Percentiles rank a stretch among this genome's conserved stretches.
These are phyloP conservation scores for Drosophila hamatofila DNA, from an alignment of 2,888 invertebrate species.

Conservation along the genomic window DNA sequence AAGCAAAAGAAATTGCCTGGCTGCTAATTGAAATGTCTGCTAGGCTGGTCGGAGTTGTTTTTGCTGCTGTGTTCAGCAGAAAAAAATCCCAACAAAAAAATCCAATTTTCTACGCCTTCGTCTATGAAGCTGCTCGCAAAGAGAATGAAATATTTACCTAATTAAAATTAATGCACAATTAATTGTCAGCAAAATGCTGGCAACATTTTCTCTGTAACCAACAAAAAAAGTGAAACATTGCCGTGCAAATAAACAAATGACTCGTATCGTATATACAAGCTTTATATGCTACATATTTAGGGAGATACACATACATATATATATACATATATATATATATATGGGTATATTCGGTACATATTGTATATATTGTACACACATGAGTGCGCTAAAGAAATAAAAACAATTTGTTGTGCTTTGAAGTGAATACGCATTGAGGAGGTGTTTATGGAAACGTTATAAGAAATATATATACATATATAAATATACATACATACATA, in stretches of 20 bases:
- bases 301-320: background rate
- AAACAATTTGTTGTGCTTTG: slow-evolving; percentile 52
- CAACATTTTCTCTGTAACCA: slow-evolving; percentile 11
- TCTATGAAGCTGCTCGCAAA: slow-evolving; percentile 5
- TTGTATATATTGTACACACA: slow-evolving; percentile 20
- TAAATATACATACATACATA: background rate
- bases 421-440: slow-evolving; percentile 47
- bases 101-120: slow-evolving; percentile 32
- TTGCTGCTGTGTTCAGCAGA: slow-evolving; percentile 50
- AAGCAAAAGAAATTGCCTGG: slow-evolving; percentile 1
- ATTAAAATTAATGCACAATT: slow-evolving; percentile 74
- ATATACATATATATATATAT: background rate
- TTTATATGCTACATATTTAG: slow-evolving; percentile 15
- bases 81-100: slow-evolving; percentile 22
- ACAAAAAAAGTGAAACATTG: slow-evolving; percentile 20
- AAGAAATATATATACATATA: slow-evolving; percentile 4
- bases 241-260: slow-evolving; percentile 50
- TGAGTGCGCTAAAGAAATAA: slow-evolving; percentile 26
- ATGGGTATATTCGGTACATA: background rate
- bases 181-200: slow-evolving; percentile 64
- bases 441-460: slow-evolving; percentile 51
- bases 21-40: slow-evolving; percentile 60
- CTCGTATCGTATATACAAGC: slow-evolving; percentile 8
- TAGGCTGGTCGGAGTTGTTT: slow-evolving; percentile 27
- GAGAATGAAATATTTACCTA: slow-evolving; percentile 53